Evolutionary conservation across 2,113 vertebrate species (phyloP).

Genomic region (Proterorhinus semilunaris): DNA sequence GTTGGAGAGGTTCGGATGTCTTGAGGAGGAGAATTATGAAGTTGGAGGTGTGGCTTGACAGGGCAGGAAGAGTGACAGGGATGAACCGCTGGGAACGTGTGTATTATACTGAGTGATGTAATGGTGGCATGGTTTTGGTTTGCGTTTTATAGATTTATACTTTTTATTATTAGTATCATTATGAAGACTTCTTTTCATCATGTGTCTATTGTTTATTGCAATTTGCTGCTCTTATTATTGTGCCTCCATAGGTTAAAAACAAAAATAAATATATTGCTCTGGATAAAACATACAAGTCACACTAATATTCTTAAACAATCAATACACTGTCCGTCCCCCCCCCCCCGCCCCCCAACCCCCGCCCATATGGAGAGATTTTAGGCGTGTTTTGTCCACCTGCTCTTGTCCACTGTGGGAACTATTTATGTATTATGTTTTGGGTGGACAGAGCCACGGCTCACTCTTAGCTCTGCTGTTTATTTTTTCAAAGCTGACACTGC

Average conservation of each 20-base stretch:
- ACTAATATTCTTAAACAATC: no score
- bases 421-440: slow-evolving; percentile 77
- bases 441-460: slow-evolving; percentile 69
- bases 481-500: slow-evolving; percentile 80
- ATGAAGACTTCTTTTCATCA: no score
- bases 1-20: slow-evolving; percentile 4
- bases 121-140: no score
- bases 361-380: neutral
- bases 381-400: slow-evolving; percentile 69
- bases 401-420: slow-evolving; percentile 76
- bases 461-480: slow-evolving; percentile 74
- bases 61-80: slow-evolving; percentile 40
- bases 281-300: no score
- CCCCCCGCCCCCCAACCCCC: no score
- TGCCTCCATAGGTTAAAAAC: no score
- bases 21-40: slow-evolving; percentile 18
- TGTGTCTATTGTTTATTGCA: no score
- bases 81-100: neutral
- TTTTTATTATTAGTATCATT: no score
- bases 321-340: no score
- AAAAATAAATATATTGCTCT: no score
- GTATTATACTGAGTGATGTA: neutral
- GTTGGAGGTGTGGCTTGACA: slow-evolving; percentile 45
- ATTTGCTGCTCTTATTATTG: no score
- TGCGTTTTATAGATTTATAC: neutral